Percentiles rank a stretch among this genome's conserved stretches.
Conservation (phyloP, 1,140 invertebrate genomes). For the Antheraea mylitta region DNA sequence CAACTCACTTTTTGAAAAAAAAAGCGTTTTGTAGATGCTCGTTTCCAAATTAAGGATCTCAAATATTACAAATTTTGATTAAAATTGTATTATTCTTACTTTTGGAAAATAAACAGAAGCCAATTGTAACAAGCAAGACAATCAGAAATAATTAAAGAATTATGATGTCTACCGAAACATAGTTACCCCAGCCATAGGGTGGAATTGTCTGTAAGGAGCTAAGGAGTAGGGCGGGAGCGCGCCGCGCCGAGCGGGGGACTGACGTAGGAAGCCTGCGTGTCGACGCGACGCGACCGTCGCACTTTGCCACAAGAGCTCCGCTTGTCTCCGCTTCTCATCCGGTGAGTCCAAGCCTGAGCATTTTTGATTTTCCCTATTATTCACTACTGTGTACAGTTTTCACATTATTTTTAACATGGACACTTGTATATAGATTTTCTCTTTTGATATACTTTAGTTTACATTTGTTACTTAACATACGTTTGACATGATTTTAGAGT, state of each 20-base stretch:
- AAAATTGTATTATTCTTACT: too few relatives aligned
- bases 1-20: too few relatives aligned
- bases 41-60: too few relatives aligned
- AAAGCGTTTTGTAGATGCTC: too few relatives aligned
- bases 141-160: neutral
- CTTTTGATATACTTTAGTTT: too few relatives aligned
- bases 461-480: too few relatives aligned
- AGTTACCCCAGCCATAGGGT: slow-evolving; percentile 1
- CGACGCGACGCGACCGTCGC: neutral
- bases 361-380: neutral
- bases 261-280: neutral
- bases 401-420: too few relatives aligned
- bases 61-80: too few relatives aligned
- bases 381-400: neutral
- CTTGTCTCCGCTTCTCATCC: neutral
- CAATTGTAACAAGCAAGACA: neutral
- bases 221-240: neutral
- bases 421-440: too few relatives aligned
- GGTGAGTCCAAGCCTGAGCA: slow-evolving; percentile 1
- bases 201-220: slow-evolving; percentile 5
- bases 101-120: too few relatives aligned
- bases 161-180: neutral
- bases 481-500: too few relatives aligned
- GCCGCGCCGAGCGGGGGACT: neutral
- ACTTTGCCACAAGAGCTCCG: neutral